Percentiles rank a stretch among this genome's conserved stretches.
Evolutionary conservation across 2,113 vertebrate genomes (phyloP).

Genomic region (Oenanthe melanoleuca): DNA sequence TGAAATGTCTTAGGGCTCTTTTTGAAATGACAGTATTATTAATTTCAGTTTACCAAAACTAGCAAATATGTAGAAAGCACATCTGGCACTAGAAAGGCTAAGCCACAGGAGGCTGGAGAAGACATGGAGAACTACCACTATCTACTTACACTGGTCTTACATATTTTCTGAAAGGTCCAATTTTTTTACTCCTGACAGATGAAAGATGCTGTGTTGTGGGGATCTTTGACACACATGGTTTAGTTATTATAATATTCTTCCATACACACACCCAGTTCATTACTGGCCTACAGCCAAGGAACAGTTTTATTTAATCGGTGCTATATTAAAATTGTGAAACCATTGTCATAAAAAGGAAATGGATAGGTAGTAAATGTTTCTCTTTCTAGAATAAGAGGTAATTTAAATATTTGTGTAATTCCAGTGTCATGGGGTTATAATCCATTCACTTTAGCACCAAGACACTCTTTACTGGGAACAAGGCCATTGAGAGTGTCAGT

Average conservation of each 20-base stretch:
- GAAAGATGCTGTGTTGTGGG: background rate
- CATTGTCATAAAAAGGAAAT: background rate
- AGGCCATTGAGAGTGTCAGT: background rate
- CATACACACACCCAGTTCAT: background rate
- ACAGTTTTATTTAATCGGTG: background rate
- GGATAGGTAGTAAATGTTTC: background rate
- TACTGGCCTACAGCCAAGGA: background rate
- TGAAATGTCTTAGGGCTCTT: background rate
- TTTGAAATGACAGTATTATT: background rate
- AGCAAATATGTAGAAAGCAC: background rate
- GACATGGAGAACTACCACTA: background rate
- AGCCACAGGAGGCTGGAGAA: background rate
- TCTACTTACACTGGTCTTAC: background rate
- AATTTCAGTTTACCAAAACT: background rate
- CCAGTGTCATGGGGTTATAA: background rate
- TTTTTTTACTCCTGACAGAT: background rate
- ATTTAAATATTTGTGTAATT: background rate
- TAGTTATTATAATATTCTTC: background rate
- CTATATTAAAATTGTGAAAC: background rate
- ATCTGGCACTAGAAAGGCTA: background rate
- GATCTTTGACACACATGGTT: background rate
- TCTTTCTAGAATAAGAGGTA: background rate
- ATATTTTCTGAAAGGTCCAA: background rate
- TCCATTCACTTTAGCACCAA: background rate
- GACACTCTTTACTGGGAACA: background rate